Conservation (phyloP, 2,113 vertebrate species). For the Meriones unguiculatus region DNA sequence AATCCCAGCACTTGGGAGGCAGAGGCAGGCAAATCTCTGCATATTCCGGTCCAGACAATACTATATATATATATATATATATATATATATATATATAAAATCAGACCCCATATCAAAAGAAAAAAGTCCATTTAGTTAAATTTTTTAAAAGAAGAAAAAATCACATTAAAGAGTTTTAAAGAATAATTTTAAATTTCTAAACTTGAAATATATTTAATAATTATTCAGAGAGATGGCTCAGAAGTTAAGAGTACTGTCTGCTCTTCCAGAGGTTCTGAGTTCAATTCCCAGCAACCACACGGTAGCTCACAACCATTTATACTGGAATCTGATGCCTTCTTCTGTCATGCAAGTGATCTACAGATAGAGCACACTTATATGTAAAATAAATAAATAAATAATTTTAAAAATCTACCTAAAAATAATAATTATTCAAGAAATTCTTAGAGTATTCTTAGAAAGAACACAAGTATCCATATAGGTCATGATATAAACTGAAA, state of each 20-base stretch:
- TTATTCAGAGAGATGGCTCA: neutral
- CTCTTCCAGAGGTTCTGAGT: too few relatives aligned
- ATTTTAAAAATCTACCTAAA: too few relatives aligned
- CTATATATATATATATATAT: neutral
- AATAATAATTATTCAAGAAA: neutral
- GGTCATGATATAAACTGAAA: neutral
- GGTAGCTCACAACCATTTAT: too few relatives aligned
- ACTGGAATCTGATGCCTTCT: too few relatives aligned
- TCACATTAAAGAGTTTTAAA: slow-evolving; percentile 15
- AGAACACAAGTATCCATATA: neutral
- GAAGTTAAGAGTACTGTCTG: too few relatives aligned
- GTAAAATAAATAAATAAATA: too few relatives aligned
- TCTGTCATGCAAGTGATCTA: too few relatives aligned
- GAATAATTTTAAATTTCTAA: slow-evolving; percentile 2
- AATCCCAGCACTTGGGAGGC: neutral
- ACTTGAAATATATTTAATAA: slow-evolving; percentile 48
- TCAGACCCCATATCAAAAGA: neutral
- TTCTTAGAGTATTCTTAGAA: slow-evolving; percentile 3
- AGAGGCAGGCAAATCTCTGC: neutral
- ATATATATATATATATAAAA: neutral
- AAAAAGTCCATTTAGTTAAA: neutral
- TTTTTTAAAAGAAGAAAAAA: neutral
- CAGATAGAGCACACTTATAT: too few relatives aligned
- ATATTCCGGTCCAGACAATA: neutral
- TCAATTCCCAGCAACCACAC: too few relatives aligned